A percentile compares a stretch with the other conserved stretches of the same genome.
phyloP scores from a whole-genome alignment of 2,113 vertebrate genomes.

The Rostratula benghalensis region DNA sequence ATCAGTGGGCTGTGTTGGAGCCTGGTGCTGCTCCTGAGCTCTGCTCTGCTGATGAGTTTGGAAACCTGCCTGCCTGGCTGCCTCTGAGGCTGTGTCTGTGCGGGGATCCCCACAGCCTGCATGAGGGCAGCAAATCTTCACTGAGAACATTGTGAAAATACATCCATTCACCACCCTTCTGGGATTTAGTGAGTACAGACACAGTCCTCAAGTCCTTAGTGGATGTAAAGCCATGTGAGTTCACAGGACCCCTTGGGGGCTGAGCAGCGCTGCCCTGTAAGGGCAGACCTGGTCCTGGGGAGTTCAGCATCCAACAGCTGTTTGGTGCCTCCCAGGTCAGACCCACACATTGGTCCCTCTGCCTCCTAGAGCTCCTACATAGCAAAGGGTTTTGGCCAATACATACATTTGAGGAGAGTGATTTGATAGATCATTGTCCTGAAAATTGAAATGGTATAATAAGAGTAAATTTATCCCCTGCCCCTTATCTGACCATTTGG shows the following conservation, averaged over 20 bases:
- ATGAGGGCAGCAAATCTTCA: neutral
- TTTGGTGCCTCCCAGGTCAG: neutral
- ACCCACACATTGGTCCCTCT: too few species aligned
- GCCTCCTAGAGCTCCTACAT: rapidly evolving
- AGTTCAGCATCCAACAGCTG: neutral
- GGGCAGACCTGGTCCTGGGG: rapidly evolving
- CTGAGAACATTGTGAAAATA: rapidly evolving
- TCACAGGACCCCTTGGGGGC: neutral
- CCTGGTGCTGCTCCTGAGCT: neutral
- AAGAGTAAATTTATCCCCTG: too few species aligned
- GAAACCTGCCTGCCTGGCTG: neutral
- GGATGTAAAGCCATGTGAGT: rapidly evolving
- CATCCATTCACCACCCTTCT: rapidly evolving
- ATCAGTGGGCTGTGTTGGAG: neutral
- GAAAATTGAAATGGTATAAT: neutral
- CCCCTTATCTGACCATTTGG: neutral
- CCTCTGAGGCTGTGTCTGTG: neutral
- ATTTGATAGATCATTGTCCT: neutral
- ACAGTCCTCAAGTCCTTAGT: rapidly evolving
- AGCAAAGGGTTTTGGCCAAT: neutral
- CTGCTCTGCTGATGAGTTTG: neutral
- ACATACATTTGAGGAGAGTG: neutral
- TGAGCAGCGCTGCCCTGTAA: neutral
- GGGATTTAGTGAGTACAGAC: neutral
- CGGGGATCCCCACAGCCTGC: rapidly evolving